Evolutionary conservation across 2,113 vertebrate species (phyloP).

Genomic region (Cheilinus undulatus): DNA sequence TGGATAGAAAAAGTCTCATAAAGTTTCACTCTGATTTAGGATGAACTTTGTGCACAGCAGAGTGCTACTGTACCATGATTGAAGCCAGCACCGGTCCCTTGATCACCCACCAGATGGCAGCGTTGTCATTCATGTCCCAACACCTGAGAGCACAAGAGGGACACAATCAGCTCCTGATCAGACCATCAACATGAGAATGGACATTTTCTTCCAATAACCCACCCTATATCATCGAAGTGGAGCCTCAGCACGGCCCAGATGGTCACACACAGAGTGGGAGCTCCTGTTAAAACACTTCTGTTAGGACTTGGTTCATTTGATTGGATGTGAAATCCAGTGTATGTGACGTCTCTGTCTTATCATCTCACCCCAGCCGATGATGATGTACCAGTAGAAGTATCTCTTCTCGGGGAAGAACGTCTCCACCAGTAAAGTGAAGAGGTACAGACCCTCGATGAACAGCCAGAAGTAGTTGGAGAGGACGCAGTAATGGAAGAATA

Average conservation of each 20-base stretch:
- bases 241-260: slow-evolving; percentile 93
- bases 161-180: background rate
- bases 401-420: slow-evolving; percentile 97
- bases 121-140: slow-evolving; percentile 97
- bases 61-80: slow-evolving; percentile 88
- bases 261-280: slow-evolving; percentile 93
- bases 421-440: slow-evolving; percentile 95
- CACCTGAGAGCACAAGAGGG: slow-evolving; percentile 81
- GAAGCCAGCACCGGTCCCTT: slow-evolving; percentile 96
- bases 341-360: background rate
- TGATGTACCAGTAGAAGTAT: slow-evolving; percentile 95
- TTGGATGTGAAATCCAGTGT: background rate
- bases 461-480: slow-evolving; percentile 99
- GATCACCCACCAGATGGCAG: slow-evolving; percentile 98
- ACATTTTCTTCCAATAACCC: slow-evolving; percentile 52
- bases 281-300: slow-evolving; percentile 78
- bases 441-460: slow-evolving; percentile 97
- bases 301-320: background rate
- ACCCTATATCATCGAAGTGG: slow-evolving; percentile 94
- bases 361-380: slow-evolving; percentile 84
- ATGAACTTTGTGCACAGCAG: too few species aligned
- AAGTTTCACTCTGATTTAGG: too few species aligned
- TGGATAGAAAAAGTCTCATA: too few species aligned
- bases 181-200: background rate
- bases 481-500: slow-evolving; percentile 98